A percentile compares a stretch with the other conserved stretches of the same genome.
Evolutionary conservation across 2,888 invertebrate species (phyloP).

Genomic region (Allolobophora icterica): DNA sequence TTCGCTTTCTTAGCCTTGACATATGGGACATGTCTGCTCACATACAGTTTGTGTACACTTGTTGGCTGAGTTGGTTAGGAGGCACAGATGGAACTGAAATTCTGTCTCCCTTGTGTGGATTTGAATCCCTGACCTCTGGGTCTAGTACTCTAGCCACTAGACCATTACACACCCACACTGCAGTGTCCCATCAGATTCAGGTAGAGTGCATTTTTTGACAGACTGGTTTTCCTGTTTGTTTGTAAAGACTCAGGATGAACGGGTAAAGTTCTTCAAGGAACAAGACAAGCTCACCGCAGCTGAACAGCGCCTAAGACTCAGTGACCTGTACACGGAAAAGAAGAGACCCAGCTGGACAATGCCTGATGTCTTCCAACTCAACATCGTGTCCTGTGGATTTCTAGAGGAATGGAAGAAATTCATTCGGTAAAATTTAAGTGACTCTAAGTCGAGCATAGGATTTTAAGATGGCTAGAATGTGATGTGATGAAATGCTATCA

Average conservation of each 20-base stretch:
- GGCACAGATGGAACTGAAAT: not conserved
- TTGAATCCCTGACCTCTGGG: not conserved
- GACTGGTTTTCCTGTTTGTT: slow-evolving; percentile 1
- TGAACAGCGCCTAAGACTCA: slow-evolving; percentile 52
- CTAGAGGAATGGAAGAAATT: not conserved
- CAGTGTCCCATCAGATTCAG: not conserved
- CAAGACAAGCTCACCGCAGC: slow-evolving; percentile 48
- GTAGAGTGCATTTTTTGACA: not conserved
- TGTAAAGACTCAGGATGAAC: slow-evolving; percentile 29
- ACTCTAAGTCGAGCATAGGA: not conserved
- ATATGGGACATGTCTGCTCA: not conserved
- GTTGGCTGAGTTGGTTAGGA: not conserved
- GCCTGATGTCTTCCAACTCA: not conserved
- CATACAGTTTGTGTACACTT: too few relatives aligned
- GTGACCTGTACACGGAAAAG: slow-evolving; percentile 62
- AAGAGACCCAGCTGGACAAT: slow-evolving; percentile 56
- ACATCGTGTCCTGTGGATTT: not conserved
- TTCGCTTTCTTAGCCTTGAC: too few relatives aligned
- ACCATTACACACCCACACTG: too few relatives aligned
- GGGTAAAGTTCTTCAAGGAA: not conserved
- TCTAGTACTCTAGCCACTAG: too few relatives aligned
- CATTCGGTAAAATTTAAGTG: slow-evolving; percentile 20
- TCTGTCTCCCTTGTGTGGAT: not conserved
- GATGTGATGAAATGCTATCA: too few relatives aligned
- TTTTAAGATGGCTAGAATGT: too few relatives aligned